phyloP scores from a whole-genome alignment of 2,113 vertebrate species.

The Anseranas semipalmata region DNA sequence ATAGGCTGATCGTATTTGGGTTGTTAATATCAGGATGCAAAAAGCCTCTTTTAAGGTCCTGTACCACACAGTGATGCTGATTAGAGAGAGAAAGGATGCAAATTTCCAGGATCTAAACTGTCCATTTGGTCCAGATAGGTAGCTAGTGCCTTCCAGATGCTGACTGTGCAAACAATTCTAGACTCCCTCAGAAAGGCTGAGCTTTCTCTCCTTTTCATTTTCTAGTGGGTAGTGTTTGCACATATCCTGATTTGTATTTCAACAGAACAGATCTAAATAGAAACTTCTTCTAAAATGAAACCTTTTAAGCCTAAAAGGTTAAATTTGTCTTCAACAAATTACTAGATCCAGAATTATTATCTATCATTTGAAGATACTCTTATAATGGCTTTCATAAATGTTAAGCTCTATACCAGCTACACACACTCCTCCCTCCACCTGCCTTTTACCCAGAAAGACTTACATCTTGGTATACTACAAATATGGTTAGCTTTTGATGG shows the following conservation, averaged over 20 bases:
- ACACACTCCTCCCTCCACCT: not conserved
- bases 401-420: not conserved
- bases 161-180: not conserved
- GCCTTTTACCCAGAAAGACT: not conserved
- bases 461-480: not conserved
- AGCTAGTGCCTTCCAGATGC: not conserved
- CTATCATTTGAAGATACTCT: not conserved
- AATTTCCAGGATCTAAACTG: not conserved
- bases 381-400: not conserved
- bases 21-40: not conserved
- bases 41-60: not conserved
- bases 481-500: not conserved
- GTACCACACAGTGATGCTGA: not conserved
- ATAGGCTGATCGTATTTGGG: not conserved
- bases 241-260: not conserved
- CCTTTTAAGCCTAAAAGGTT: not conserved
- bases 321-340: not conserved
- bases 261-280: not conserved
- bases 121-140: not conserved
- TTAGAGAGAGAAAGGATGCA: not conserved
- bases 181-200: not conserved
- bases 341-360: not conserved
- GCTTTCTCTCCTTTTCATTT: not conserved
- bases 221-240: fast-evolving
- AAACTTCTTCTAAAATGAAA: not conserved